Base-by-base conservation (phyloP, 1,140 invertebrate genomes). In the Globodera rostochiensis region DNA sequence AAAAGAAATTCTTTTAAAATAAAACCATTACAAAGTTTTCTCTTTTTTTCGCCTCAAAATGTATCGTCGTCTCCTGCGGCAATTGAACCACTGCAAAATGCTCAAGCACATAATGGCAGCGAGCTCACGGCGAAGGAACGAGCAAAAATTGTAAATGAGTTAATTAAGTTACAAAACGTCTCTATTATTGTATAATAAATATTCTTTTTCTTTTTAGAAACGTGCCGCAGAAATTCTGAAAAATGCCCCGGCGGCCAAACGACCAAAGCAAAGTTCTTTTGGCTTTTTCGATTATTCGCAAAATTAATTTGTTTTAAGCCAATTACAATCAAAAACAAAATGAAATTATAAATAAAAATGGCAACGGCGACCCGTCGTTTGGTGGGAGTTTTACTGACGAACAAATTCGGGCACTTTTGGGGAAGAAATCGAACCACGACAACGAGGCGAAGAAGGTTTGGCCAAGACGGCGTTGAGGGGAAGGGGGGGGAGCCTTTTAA, bases 171-270 rank as follows among this genome's bases (percentile, higher is more conserved):
- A 71, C 15, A 25, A 25, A 25, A 25, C 25, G 25, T 25, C 25
- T 25, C 25, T 25, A 25, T 25, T 25, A 45, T 73, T 36, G 36
- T 36, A 8, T 8, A 25, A 25, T 25, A 25, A 73, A 73, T 73
- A 73, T 49, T 36, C 36, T 36, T 36, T 36, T 36, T 76, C 19
- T 36, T 69, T 83, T 15, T 19, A 84, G 83, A 82, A 85, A 85
- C 45, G 79, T 69, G 83, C 83, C 36, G 84, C 84, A 15, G 83
- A 80, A 74, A 84, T 84, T n/a, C 76, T 84, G 21, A 84, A 83
- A 74, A 80, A 46, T n/a, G 19, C 6, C 57, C 46, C 57, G 46
- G 57, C 57, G 46, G 57, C 49, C 7, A 73, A 84, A 77, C 11
- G 77, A 5, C 77, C 7, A 46, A 83, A 83, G 70, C 53, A 85